Base-by-base conservation (phyloP, 2,888 invertebrate species). In the Hydraecia micacea region DNA sequence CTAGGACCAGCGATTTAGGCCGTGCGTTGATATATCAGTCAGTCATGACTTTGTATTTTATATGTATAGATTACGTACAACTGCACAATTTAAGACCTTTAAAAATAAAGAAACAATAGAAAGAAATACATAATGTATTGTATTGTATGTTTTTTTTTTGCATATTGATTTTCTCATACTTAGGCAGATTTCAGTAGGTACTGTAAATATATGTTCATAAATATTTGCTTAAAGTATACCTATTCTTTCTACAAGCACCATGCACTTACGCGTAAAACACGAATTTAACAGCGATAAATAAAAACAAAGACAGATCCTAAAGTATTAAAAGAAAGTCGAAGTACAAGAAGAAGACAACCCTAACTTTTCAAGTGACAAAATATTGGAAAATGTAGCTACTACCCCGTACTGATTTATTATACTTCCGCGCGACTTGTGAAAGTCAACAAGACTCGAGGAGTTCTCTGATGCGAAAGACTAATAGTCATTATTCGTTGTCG, bases 341-440 rank as follows among this genome's bases (percentile, higher is more conserved):
- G 28, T n/a, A 25, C 0, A 32, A 39, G 4, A 49, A 36, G 6
- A 21, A 15, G 7, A 28, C 63, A 42, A 42, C 25, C 28, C 42
- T 52, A 62, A 62, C 18, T 13, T 70, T 77, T 36, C 42, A 77
- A 83, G 60, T 60, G 68, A 52, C 77, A 77, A 77, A 83, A 77
- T 83, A 80, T 80, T 70, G 65, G 69, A 77, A 80, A 77, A 52
- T 83, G 18, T 83, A 66, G 25, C 83, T 28, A n/a, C 36, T 42
- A n/a, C 28, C 55, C 42, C 25, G 46, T 21, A 28, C 60, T 81
- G 81, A 81, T 81, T 83, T 77, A 68, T 84, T 84, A 68, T 79
- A 84, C 72, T 84, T 81, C 79, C 63, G 79, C 72, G n/a, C 68
- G 84, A 81, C 79, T 78, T 83, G 71, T 52, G 32, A 52, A 52